Base-by-base conservation (phyloP, 2,888 invertebrate species). In the Aleiodes alternator region DNA sequence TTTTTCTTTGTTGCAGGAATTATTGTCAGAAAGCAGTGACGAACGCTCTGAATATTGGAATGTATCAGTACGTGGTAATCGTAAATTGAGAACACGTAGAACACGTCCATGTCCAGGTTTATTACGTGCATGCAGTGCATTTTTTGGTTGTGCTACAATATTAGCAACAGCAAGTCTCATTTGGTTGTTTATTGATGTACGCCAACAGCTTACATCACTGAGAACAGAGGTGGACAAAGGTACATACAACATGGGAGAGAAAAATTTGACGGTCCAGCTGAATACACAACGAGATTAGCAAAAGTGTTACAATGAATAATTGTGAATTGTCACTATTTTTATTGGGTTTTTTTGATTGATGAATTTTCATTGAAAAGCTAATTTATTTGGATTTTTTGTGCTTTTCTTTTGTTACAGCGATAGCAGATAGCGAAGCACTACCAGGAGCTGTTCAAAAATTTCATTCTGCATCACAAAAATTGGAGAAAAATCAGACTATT, bases 381-480 rank as follows among this genome's bases (percentile, higher is more conserved):
- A 53, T n/a, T 61, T 61, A 14, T 11, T 61, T 16, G 7, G 14
- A 68, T 11, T 11, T 66, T 72, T 75, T 29, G 34, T 73, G 14
- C 68, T 66, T 78, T 84, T 23, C 2, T 82, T 81, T 89, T 93
- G 93, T 95, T 85, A 90, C 93, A 89, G 91, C 90, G 76, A 89
- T 90, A 76, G 93, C 93, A 77, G 94, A 93, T 84, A 94, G 92
- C 87, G 92, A 93, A 87, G 92, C 92, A 76, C 92, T 94, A 80
- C 94, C 93, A 69, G 94, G 94, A 86, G 93, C 93, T 1, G 87
- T 95, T 69, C 95, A 95, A 88, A 91, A 93, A 84, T 95, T 94
- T 87, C 94, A 95, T 86, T 93, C 94, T 11, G 91, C 93, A 7
- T 93, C 94, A 9, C 93, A 92, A 84, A 93, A 92, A 81, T 90